Conservation (phyloP, 2,113 vertebrate species). For the Grallaria varia region DNA sequence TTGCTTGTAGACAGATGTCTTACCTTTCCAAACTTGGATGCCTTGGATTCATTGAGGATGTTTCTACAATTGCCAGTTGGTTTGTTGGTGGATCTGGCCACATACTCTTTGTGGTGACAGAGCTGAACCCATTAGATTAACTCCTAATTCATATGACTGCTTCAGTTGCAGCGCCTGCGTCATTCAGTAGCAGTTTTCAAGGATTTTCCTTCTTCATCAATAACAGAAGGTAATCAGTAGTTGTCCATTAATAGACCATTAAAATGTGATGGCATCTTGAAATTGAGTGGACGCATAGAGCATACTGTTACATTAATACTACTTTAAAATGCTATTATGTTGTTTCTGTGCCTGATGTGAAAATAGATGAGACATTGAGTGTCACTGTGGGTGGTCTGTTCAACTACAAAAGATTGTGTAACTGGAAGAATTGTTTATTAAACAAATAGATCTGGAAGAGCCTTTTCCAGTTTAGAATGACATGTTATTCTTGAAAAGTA, state of each 20-base stretch:
- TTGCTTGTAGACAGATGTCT: constrained; percentile 29
- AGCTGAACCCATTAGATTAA: neutral
- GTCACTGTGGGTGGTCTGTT: neutral
- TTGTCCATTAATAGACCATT: neutral
- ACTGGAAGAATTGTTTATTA: neutral
- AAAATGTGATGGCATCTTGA: neutral
- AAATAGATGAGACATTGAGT: neutral
- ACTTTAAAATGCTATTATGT: neutral
- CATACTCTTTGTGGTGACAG: neutral
- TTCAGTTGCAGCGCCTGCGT: neutral
- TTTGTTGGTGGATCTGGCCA: constrained; percentile 44
- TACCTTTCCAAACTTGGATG: constrained; percentile 14
- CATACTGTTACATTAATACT: neutral
- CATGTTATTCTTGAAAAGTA: neutral
- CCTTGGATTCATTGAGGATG: constrained; percentile 41
- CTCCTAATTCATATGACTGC: neutral
- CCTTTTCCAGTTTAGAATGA: neutral
- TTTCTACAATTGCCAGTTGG: constrained; percentile 46
- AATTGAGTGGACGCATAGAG: neutral
- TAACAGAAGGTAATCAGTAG: neutral
- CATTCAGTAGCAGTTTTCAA: neutral
- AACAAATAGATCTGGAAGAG: neutral
- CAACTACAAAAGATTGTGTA: neutral
- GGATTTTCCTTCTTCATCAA: neutral
- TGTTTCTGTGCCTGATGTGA: neutral